Evolutionary conservation across 1,140 invertebrate genomes (phyloP), one percentile per base, ranked within the genome.

Genomic region (Mizuhopecten yessoensis): DNA sequence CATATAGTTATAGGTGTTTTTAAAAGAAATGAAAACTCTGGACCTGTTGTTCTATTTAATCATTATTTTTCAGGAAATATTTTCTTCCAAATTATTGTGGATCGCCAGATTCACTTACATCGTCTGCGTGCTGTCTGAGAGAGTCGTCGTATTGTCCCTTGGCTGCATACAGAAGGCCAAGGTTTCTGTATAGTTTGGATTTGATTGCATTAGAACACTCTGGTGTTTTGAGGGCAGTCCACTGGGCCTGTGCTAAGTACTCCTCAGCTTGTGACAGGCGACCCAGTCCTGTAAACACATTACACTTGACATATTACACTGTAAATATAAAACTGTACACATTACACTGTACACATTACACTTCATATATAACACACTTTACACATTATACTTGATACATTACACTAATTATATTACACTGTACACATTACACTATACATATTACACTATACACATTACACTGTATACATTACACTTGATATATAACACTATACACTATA

Each of bases 191-290:
- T 29, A 97, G 94, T 91, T 96, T 96, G n/a, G 96, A 96, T 92
- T 96, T 95, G 90, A 97, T 96, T 49, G 96, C 95, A 89, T 95
- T 95, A 33, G 96, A 95, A 94, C 95, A 95, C 91, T 96, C 95
- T 34, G 95, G 95, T 33, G 94, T 96, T 91, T 96, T 97, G n/a
- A 96, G 88, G 0, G 96, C 96, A 11, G 96, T 97, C 96, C 96
- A 97, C 89, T 96, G 95, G 17, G 96, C 96, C 91, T 97, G 96
- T 0, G 96, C 95, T 75, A 97, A 92, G 92, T 97, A 97, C 88
- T 96, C 96, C 86, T 97, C 96, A 33, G 96, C 96, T 91, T 97
- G 96, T 20, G 94, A 90, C 33, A 97, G 91, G 88, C 95, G 92
- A 34, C 96, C 95, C 36, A 97, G 92, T 90, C 96, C 96, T 97